A percentile compares a stretch with the other conserved stretches of the same genome.
These are phyloP conservation scores for Felis chaus DNA, from an alignment of 2,113 vertebrate species.

Conservation along the genomic window DNA sequence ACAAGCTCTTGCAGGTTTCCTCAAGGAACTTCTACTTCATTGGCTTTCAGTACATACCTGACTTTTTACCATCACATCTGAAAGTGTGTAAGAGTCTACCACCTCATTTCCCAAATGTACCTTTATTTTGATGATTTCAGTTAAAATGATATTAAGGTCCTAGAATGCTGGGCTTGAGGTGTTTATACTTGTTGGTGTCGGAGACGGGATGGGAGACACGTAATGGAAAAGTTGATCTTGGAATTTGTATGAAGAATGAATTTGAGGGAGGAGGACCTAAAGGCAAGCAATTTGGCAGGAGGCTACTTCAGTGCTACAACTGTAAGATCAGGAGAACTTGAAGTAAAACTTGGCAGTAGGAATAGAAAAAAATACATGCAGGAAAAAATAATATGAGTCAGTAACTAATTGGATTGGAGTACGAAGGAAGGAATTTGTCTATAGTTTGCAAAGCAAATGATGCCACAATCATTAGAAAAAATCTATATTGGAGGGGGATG, in stretches of 20 bases:
- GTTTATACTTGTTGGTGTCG: neutral
- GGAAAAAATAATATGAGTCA: conserved; percentile 1
- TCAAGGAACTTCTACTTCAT: neutral
- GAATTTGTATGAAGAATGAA: neutral
- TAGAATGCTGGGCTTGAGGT: neutral
- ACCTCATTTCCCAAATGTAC: neutral
- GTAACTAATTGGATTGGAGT: neutral
- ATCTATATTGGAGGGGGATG: neutral
- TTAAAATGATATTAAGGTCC: neutral
- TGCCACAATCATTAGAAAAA: neutral
- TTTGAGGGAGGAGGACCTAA: neutral
- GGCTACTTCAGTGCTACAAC: neutral
- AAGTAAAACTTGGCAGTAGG: neutral
- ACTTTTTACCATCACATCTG: neutral
- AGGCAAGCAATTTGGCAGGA: neutral
- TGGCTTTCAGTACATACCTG: neutral
- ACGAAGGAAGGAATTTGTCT: neutral
- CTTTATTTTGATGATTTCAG: conserved; percentile 11
- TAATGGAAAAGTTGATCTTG: neutral
- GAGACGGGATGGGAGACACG: neutral
- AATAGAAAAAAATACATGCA: neutral
- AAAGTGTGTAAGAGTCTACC: neutral
- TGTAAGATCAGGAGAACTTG: neutral
- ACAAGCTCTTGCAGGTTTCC: neutral
- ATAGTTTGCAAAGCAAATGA: neutral